Percentiles rank a stretch among this genome's conserved stretches.
Conservation (phyloP, 2,888 invertebrate genomes). For the Mythimna albipuncta region DNA sequence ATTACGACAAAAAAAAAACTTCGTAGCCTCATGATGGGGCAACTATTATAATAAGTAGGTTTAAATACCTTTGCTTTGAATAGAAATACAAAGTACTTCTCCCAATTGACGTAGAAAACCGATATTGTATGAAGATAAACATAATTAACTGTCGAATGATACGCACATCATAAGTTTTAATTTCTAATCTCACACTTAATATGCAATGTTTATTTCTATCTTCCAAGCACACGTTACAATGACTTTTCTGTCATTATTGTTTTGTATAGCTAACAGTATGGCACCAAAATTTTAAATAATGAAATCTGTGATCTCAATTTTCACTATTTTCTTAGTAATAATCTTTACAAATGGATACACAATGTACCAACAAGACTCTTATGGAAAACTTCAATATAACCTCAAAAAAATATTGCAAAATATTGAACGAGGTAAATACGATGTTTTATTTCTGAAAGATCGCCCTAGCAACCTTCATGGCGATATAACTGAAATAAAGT, state of each 20-base stretch:
- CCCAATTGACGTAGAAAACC: too few species aligned
- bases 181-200: constrained; percentile 62
- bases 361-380: constrained; percentile 1
- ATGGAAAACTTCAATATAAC: constrained; percentile 8
- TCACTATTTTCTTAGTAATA: constrained; percentile 43
- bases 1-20: too few species aligned
- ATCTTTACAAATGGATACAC: constrained; percentile 24
- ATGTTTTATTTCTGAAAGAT: constrained; percentile 27
- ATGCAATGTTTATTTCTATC: constrained; percentile 16
- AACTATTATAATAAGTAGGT: too few species aligned
- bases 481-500: constrained; percentile 15
- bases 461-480: background rate
- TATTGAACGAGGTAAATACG: constrained; percentile 25
- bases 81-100: too few species aligned
- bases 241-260: constrained; percentile 10
- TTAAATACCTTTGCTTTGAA: too few species aligned
- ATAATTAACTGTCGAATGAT: background rate
- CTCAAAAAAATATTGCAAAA: constrained; percentile 23
- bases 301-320: constrained; percentile 24
- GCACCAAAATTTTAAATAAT: constrained; percentile 29
- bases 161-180: background rate
- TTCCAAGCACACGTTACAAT: background rate
- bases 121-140: too few species aligned
- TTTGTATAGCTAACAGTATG: constrained; percentile 19
- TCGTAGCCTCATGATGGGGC: too few species aligned